Percentiles rank a stretch among this genome's conserved stretches.
Evolutionary conservation across 2,888 invertebrate genomes (phyloP).

Genomic region (Atrina japonica): DNA sequence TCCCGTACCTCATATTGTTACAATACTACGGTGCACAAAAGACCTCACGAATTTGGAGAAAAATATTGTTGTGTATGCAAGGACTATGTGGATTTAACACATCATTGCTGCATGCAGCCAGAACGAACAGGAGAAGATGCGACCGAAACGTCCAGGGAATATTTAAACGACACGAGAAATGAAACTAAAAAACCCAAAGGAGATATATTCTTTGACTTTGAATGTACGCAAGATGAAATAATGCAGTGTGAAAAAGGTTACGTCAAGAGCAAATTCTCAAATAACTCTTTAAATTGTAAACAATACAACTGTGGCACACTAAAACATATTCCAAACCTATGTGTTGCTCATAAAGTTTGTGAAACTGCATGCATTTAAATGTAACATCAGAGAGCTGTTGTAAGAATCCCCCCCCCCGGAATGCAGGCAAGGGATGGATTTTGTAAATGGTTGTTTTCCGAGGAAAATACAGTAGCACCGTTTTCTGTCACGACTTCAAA

Average conservation of each 20-base stretch:
- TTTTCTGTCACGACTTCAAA: conserved; percentile 41
- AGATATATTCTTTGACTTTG: conserved; percentile 25
- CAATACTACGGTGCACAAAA: too few species aligned
- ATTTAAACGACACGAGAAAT: too few species aligned
- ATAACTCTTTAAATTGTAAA: conserved; percentile 26
- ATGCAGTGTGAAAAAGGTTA: conserved; percentile 26
- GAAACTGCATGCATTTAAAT: conserved; percentile 22
- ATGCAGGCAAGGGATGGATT: conserved; percentile 27
- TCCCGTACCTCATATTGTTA: too few species aligned
- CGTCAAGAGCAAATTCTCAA: neutral
- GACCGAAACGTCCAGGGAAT: too few species aligned
- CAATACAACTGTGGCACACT: conserved; percentile 32
- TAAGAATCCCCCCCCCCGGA: too few species aligned
- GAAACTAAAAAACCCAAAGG: too few species aligned
- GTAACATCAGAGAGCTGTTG: too few species aligned
- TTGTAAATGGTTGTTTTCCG: conserved; percentile 36
- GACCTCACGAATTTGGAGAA: too few species aligned
- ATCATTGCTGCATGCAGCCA: too few species aligned
- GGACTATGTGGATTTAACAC: too few species aligned
- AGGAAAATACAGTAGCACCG: conserved; percentile 23
- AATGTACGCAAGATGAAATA: conserved; percentile 24
- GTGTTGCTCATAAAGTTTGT: conserved; percentile 40
- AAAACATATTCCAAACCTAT: conserved; percentile 31
- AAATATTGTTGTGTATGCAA: too few species aligned
- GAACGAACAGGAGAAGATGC: too few species aligned